Conservation (phyloP, 1,140 invertebrate species). For the Drosophila grimshawi region DNA sequence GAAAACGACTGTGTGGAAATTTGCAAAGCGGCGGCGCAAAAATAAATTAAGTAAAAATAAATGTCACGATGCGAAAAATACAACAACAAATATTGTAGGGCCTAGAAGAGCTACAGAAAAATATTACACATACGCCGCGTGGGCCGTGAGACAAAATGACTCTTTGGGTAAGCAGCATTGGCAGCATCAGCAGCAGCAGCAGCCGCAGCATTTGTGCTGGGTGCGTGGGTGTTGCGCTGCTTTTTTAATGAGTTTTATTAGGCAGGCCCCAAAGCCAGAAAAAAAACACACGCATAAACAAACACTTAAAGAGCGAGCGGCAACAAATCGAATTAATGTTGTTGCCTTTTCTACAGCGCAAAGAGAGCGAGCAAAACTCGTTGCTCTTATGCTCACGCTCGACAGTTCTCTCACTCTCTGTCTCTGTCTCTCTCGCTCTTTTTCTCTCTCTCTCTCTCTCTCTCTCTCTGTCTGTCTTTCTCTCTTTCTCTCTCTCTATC, state of each 20-base stretch:
- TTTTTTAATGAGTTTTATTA: constrained; percentile 82
- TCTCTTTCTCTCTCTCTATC: constrained; percentile 16
- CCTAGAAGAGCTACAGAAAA: constrained; percentile 15
- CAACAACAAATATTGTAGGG: constrained; percentile 11
- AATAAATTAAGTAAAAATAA: constrained; percentile 84
- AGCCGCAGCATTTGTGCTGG: background rate
- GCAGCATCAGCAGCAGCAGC: background rate
- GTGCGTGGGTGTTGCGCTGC: constrained; percentile 42
- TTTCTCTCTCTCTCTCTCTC: constrained; percentile 13
- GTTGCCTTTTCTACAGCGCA: constrained; percentile 42
- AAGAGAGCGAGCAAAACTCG: constrained; percentile 41
- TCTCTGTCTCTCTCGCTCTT: constrained; percentile 10
- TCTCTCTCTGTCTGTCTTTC: background rate
- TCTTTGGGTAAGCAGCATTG: background rate
- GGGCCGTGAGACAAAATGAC: constrained; percentile 12
- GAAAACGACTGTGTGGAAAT: constrained; percentile 62
- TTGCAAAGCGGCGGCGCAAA: constrained; percentile 76
- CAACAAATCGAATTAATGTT: constrained; percentile 69
- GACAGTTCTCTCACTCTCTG: constrained; percentile 11
- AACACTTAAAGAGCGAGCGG: constrained; percentile 73
- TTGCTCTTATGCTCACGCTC: constrained; percentile 6
- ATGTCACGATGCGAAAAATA: constrained; percentile 62
- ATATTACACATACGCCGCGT: constrained; percentile 48
- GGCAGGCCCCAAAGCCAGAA: constrained; percentile 35
- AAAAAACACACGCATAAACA: constrained; percentile 70